Conservation (phyloP, 2,113 vertebrate genomes). For the Barbus barbus region DNA sequence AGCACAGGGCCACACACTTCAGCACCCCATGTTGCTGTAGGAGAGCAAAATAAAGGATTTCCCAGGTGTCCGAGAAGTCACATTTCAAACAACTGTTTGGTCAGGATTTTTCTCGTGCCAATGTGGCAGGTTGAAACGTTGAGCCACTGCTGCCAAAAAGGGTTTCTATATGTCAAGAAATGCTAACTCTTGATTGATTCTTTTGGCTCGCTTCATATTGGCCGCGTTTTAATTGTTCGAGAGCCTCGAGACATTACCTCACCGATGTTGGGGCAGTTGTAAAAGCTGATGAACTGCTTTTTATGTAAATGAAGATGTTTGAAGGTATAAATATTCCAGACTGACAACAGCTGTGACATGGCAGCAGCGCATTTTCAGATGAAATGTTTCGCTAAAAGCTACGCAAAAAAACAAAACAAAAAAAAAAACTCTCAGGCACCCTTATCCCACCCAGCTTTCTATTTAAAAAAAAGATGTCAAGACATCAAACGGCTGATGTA, state of each 20-base stretch:
- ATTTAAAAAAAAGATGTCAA: slow-evolving; percentile 68
- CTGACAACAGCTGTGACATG: slow-evolving; percentile 55
- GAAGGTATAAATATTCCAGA: slow-evolving; percentile 51
- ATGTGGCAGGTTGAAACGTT: slow-evolving; percentile 26
- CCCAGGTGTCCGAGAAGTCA: slow-evolving; percentile 26
- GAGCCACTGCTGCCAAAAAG: slow-evolving; percentile 55
- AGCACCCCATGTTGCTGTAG: slow-evolving; percentile 51
- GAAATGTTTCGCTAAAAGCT: slow-evolving; percentile 56
- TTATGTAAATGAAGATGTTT: slow-evolving; percentile 69
- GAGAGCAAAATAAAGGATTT: slow-evolving; percentile 29
- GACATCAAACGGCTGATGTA: slow-evolving; percentile 69
- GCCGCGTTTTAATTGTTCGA: slow-evolving; percentile 62
- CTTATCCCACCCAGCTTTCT: slow-evolving; percentile 31
- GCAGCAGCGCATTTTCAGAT: slow-evolving; percentile 51
- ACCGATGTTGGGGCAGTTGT: slow-evolving; percentile 59
- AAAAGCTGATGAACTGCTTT: slow-evolving; percentile 70
- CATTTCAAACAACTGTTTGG: slow-evolving; percentile 29
- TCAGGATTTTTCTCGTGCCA: not conserved
- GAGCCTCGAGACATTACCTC: slow-evolving; percentile 72
- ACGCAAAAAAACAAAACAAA: slow-evolving; percentile 30
- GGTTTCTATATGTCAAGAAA: slow-evolving; percentile 60
- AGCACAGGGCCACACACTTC: slow-evolving; percentile 65
- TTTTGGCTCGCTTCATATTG: slow-evolving; percentile 63
- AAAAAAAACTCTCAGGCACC: not conserved
- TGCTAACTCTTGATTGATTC: slow-evolving; percentile 66